Percentiles rank a stretch among this genome's conserved stretches.
Evolutionary conservation across 1,140 invertebrate species (phyloP).

Genomic region (Drosophila fuyamai): DNA sequence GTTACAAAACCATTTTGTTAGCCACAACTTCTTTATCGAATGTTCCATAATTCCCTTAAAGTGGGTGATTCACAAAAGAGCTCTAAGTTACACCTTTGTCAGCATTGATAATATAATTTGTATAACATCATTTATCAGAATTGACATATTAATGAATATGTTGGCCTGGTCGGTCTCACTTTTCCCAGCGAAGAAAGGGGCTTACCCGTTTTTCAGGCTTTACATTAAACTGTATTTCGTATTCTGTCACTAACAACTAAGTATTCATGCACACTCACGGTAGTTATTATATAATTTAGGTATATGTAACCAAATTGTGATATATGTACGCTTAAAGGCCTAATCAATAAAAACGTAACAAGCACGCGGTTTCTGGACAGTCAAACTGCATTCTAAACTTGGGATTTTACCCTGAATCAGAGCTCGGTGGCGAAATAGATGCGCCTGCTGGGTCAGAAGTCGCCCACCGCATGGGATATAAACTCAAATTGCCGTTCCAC

Average conservation of each 20-base stretch:
- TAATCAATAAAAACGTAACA: slow-evolving; percentile 46
- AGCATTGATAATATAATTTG: too few species aligned
- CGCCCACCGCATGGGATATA: slow-evolving; percentile 77
- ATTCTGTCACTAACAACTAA: slow-evolving; percentile 34
- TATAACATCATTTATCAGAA: slow-evolving; percentile 27
- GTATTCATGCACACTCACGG: slow-evolving; percentile 32
- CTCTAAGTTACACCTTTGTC: slow-evolving; percentile 28
- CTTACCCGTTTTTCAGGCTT: slow-evolving; percentile 11
- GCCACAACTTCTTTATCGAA: slow-evolving; percentile 26
- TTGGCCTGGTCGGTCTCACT: slow-evolving; percentile 30
- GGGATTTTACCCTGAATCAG: slow-evolving; percentile 15
- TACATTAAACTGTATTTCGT: slow-evolving; percentile 40
- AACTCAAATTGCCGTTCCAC: slow-evolving; percentile 79
- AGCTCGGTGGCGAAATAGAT: slow-evolving; percentile 63
- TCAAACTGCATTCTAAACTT: slow-evolving; percentile 24
- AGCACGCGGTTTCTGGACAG: slow-evolving; percentile 40
- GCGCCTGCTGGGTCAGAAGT: slow-evolving; percentile 75
- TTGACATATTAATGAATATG: slow-evolving; percentile 19
- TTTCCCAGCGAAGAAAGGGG: slow-evolving; percentile 25
- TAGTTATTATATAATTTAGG: slow-evolving; percentile 1
- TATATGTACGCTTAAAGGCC: slow-evolving; percentile 26
- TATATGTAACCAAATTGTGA: slow-evolving; percentile 23
- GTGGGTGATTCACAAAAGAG: slow-evolving; percentile 28
- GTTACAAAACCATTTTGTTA: slow-evolving; percentile 13
- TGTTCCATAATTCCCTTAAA: slow-evolving; percentile 28